Conservation (phyloP, 2,113 vertebrate species). For the Macrotis lagotis region DNA sequence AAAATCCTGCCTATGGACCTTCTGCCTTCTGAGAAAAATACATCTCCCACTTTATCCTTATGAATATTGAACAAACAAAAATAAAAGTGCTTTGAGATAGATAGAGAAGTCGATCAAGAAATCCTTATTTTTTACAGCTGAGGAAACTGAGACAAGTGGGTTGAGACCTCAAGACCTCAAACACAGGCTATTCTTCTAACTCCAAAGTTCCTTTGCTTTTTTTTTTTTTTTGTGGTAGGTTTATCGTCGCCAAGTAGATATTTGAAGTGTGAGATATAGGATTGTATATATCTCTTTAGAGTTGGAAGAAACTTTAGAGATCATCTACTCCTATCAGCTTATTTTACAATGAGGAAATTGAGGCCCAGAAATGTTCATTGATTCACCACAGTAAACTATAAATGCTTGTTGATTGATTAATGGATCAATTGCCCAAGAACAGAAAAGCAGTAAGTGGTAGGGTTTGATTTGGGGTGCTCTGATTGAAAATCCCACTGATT, state of each 20-base stretch:
- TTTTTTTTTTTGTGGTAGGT: background rate
- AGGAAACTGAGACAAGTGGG: background rate
- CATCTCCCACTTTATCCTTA: background rate
- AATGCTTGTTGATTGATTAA: background rate
- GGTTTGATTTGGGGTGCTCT: background rate
- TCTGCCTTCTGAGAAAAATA: conserved; percentile 53
- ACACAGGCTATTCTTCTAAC: background rate
- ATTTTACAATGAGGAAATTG: background rate
- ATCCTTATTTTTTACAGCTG: background rate
- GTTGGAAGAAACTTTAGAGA: background rate
- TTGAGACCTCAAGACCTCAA: background rate
- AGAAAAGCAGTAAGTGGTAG: background rate
- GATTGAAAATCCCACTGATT: conserved; percentile 31
- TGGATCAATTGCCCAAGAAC: background rate
- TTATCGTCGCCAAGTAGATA: background rate
- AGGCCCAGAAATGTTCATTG: background rate
- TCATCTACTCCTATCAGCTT: background rate
- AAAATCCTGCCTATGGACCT: conserved; percentile 40
- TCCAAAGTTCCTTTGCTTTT: background rate
- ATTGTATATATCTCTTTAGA: background rate
- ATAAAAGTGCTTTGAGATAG: background rate
- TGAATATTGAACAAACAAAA: background rate
- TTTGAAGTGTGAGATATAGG: background rate
- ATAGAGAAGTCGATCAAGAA: background rate
- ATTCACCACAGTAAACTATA: background rate